phyloP scores from a whole-genome alignment of 1,140 invertebrate genomes.

The Diorhabda sublineata region DNA sequence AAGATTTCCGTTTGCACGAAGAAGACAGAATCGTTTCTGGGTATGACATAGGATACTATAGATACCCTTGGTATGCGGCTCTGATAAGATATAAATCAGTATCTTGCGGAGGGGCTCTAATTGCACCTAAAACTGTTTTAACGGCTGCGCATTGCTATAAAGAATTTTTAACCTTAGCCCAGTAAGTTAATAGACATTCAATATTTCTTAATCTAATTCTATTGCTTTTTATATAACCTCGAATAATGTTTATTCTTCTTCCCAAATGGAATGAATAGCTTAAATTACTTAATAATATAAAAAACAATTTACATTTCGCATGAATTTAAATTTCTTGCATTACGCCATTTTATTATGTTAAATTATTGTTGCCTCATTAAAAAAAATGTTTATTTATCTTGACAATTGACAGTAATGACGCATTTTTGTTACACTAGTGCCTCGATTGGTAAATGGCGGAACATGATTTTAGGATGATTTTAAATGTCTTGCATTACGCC shows the following conservation, averaged over 20 bases:
- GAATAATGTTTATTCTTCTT: too few relatives aligned
- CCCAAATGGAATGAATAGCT: not conserved
- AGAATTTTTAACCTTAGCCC: conserved; percentile 24
- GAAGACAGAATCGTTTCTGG: conserved; percentile 37
- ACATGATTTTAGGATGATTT: too few relatives aligned
- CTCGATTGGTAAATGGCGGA: too few relatives aligned
- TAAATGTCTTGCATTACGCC: too few relatives aligned
- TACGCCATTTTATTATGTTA: too few relatives aligned
- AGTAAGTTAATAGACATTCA: conserved; percentile 9
- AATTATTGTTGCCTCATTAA: too few relatives aligned
- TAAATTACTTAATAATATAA: not conserved
- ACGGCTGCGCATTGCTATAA: conserved; percentile 44
- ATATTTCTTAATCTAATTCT: not conserved
- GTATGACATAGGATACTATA: conserved; percentile 42
- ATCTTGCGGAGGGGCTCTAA: conserved; percentile 39
- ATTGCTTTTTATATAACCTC: too few relatives aligned
- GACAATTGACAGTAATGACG: too few relatives aligned
- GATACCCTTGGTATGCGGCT: conserved; percentile 43
- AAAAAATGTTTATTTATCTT: too few relatives aligned
- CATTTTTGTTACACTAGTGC: too few relatives aligned
- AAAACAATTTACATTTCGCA: too few relatives aligned
- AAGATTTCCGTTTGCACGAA: conserved; percentile 21
- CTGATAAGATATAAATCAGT: conserved; percentile 30
- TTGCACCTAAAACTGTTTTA: conserved; percentile 31
- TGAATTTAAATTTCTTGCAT: too few relatives aligned